These are phyloP conservation scores for Cyclophora albipunctata DNA, from an alignment of 2,888 invertebrate species.

Conservation along the genomic window DNA sequence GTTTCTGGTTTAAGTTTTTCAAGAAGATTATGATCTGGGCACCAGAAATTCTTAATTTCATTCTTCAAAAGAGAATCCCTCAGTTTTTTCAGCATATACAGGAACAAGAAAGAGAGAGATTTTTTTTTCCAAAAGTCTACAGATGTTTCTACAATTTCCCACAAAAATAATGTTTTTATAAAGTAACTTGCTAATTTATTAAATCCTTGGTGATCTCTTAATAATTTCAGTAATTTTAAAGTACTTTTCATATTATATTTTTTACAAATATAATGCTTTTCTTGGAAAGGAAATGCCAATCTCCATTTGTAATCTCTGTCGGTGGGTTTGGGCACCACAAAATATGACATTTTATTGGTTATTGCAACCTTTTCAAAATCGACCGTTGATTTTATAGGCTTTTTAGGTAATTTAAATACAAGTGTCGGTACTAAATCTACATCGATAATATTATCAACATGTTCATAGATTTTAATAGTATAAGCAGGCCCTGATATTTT, in stretches of 20 bases:
- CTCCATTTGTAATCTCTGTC: constrained; percentile 45
- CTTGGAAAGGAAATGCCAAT: constrained; percentile 49
- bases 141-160: constrained; percentile 33
- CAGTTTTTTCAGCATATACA: constrained; percentile 43
- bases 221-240: constrained; percentile 41
- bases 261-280: constrained; percentile 34
- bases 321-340: constrained; percentile 49
- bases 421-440: constrained; percentile 52
- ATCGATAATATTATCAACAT: constrained; percentile 35
- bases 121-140: constrained; percentile 38
- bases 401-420: constrained; percentile 35
- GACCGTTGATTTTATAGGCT: constrained; percentile 30
- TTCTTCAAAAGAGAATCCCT: constrained; percentile 28
- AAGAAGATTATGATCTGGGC: constrained; percentile 40
- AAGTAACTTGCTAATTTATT: constrained; percentile 48
- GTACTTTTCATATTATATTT: constrained; percentile 45
- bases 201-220: constrained; percentile 47
- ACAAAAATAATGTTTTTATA: constrained; percentile 51
- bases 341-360: constrained; percentile 32
- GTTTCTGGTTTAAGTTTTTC: constrained; percentile 39
- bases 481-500: constrained; percentile 48
- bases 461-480: constrained; percentile 37
- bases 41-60: constrained; percentile 45
- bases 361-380: constrained; percentile 29
- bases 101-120: constrained; percentile 36